Percentiles rank a stretch among this genome's conserved stretches.
Evolutionary conservation across 2,113 vertebrate genomes (phyloP).

Genomic region (Entomyzon cyanotis): DNA sequence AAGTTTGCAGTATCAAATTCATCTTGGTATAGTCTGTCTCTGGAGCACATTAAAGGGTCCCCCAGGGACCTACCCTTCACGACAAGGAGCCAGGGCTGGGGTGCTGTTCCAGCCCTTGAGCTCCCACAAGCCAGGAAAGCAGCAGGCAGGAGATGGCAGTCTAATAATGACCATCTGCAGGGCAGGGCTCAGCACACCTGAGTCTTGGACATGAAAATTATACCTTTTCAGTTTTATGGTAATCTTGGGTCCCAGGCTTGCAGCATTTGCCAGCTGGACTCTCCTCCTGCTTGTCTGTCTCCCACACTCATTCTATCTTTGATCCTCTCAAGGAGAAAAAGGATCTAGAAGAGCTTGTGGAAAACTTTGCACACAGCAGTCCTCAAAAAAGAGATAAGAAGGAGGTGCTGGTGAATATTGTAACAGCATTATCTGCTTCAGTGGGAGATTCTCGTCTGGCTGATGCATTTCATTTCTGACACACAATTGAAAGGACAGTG

Average conservation of each 20-base stretch:
- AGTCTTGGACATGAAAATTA: neutral
- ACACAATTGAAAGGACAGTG: neutral
- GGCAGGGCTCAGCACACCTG: neutral
- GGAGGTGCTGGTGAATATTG: constrained; percentile 35
- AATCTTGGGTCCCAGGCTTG: neutral
- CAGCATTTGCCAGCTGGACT: neutral
- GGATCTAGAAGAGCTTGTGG: constrained; percentile 49
- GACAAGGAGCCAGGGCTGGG: neutral
- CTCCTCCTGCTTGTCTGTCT: neutral
- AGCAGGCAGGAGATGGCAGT: neutral
- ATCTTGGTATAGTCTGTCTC: neutral
- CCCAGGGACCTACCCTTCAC: neutral
- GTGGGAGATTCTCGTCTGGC: constrained; percentile 1
- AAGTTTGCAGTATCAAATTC: neutral
- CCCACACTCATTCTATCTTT: constrained; percentile 49
- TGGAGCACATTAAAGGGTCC: neutral
- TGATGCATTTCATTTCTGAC: constrained; percentile 38
- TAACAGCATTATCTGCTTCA: constrained; percentile 8
- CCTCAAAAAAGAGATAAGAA: constrained; percentile 44
- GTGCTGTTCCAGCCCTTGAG: neutral
- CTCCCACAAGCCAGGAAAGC: neutral
- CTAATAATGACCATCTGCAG: neutral
- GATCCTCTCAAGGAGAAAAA: constrained; percentile 23
- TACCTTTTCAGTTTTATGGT: neutral
- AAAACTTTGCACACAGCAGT: constrained; percentile 48